These are phyloP conservation scores for Hydrolagus colliei DNA, from an alignment of 2,797 vertebrate genomes.

Conservation along the genomic window DNA sequence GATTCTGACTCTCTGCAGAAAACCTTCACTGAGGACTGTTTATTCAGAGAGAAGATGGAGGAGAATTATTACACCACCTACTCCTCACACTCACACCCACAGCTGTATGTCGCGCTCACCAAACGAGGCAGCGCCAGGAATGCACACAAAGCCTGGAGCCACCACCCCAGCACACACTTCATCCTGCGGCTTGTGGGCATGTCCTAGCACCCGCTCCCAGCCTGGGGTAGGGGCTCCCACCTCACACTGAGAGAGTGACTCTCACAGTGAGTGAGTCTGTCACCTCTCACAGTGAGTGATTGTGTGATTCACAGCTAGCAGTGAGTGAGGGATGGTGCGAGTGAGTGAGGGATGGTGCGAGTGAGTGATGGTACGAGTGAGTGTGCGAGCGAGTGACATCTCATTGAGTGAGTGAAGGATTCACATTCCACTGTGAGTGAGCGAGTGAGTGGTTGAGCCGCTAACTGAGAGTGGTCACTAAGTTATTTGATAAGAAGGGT, in stretches of 20 bases:
- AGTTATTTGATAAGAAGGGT: too few relatives aligned
- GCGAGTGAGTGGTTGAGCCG: too few relatives aligned
- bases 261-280: background rate
- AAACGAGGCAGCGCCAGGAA: conserved; percentile 47
- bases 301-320: too few relatives aligned
- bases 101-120: conserved; percentile 53
- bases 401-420: too few relatives aligned
- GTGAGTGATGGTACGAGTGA: too few relatives aligned
- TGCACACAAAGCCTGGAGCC: conserved; percentile 41
- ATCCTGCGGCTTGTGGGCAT: conserved; percentile 43
- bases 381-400: too few relatives aligned
- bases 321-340: too few relatives aligned
- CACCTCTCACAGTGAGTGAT: background rate
- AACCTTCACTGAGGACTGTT: conserved; percentile 52
- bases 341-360: too few relatives aligned
- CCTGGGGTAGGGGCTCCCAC: background rate
- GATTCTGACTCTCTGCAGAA: conserved; percentile 40
- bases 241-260: background rate
- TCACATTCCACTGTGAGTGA: too few relatives aligned
- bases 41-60: conserved; percentile 55
- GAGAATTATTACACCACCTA: conserved; percentile 62
- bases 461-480: too few relatives aligned
- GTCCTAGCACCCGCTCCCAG: background rate
- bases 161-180: conserved; percentile 55
- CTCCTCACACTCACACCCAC: conserved; percentile 47